These are phyloP conservation scores for Nomada lathburiana DNA, from an alignment of 2,888 invertebrate genomes.

Conservation along the genomic window DNA sequence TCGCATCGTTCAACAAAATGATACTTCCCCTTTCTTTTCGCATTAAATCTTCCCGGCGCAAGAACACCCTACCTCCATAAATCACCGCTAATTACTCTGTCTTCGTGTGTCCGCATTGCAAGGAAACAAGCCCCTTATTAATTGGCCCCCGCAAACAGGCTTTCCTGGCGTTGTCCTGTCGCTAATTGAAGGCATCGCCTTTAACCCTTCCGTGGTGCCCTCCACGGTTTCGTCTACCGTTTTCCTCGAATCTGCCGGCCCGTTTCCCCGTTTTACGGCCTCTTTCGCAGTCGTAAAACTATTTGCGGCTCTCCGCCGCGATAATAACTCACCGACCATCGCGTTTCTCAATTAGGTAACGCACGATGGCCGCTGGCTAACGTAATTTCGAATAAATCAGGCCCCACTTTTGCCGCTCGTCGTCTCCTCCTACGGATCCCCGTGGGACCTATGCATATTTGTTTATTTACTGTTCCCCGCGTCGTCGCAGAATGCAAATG, in stretches of 20 bases:
- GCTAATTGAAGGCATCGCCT: background rate
- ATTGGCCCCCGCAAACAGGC: conserved; percentile 25
- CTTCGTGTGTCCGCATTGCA: conserved; percentile 29
- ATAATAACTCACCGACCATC: conserved; percentile 82
- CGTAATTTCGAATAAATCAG: conserved; percentile 83
- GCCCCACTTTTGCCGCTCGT: conserved; percentile 68
- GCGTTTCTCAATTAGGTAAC: conserved; percentile 83
- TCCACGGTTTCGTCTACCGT: conserved; percentile 22
- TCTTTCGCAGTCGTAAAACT: conserved; percentile 70
- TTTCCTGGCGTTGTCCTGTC: conserved; percentile 18
- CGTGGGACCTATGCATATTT: conserved; percentile 37
- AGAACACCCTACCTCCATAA: conserved; percentile 13
- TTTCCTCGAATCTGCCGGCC: conserved; percentile 29
- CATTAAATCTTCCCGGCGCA: conserved; percentile 5
- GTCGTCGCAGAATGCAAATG: background rate
- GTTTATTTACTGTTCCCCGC: conserved; percentile 29
- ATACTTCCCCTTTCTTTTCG: background rate
- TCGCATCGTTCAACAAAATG: background rate
- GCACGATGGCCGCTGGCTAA: conserved; percentile 71
- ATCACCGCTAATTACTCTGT: conserved; percentile 35
- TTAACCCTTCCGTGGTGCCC: background rate
- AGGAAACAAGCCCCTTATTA: conserved; percentile 36
- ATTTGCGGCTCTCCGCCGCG: conserved; percentile 71
- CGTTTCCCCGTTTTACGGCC: conserved; percentile 52
- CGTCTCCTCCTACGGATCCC: conserved; percentile 61